phyloP scores from a whole-genome alignment of 2,113 vertebrate genomes.

The Conger conger region DNA sequence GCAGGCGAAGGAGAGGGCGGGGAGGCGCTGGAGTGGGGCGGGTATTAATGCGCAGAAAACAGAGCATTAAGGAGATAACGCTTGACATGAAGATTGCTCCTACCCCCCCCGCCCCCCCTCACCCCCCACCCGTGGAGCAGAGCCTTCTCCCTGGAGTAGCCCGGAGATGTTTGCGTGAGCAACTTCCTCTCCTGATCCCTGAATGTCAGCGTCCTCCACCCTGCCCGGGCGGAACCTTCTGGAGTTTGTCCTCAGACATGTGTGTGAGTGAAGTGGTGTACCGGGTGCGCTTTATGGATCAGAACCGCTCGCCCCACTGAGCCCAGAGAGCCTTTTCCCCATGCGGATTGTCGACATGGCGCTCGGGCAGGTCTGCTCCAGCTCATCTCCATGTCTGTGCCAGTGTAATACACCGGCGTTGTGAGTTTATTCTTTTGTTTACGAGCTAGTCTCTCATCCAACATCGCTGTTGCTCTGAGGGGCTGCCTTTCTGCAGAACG shows the following conservation, averaged over 20 bases:
- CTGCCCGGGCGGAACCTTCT: slow-evolving; percentile 28
- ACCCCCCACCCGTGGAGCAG: slow-evolving; percentile 26
- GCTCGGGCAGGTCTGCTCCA: neutral
- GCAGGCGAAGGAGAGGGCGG: slow-evolving; percentile 48
- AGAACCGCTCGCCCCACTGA: neutral
- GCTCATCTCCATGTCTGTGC: neutral
- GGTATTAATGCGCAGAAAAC: slow-evolving; percentile 59
- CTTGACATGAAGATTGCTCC: slow-evolving; percentile 50
- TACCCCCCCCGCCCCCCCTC: neutral
- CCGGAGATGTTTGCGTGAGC: slow-evolving; percentile 31
- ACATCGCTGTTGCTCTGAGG: neutral
- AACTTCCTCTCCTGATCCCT: slow-evolving; percentile 37
- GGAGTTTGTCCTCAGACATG: slow-evolving; percentile 38
- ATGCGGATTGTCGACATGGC: neutral
- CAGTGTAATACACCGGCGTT: slow-evolving; percentile 1
- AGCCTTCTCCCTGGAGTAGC: slow-evolving; percentile 39
- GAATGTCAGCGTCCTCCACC: slow-evolving; percentile 24
- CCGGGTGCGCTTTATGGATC: neutral
- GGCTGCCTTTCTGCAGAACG: neutral
- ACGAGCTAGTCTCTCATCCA: slow-evolving; percentile 11
- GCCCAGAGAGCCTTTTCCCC: slow-evolving; percentile 32
- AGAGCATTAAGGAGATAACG: slow-evolving; percentile 54
- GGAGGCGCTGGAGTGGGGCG: slow-evolving; percentile 31
- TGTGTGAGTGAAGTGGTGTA: slow-evolving; percentile 17
- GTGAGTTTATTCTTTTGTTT: neutral